Evolutionary conservation across 2,113 vertebrate species (phyloP).

Genomic region (Neopipo cinnamomea): DNA sequence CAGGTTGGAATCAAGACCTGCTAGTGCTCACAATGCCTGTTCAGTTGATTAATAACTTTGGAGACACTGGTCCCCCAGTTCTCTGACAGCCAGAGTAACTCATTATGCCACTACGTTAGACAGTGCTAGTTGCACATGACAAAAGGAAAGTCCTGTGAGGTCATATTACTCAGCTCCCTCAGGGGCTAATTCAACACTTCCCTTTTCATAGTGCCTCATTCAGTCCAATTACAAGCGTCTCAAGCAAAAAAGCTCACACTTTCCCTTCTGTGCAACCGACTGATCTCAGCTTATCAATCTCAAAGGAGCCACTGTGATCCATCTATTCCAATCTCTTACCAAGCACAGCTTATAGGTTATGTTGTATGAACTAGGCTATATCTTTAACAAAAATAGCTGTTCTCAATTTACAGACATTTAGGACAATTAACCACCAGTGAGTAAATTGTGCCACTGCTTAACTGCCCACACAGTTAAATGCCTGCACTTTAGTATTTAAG

Average conservation of each 20-base stretch:
- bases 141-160: constrained; percentile 63
- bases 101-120: constrained; percentile 62
- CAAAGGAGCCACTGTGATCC: constrained; percentile 2
- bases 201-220: constrained; percentile 62
- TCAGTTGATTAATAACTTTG: constrained; percentile 60
- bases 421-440: constrained; percentile 10
- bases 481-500: not conserved
- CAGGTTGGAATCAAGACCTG: constrained; percentile 28
- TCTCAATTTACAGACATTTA: constrained; percentile 20
- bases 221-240: constrained; percentile 42
- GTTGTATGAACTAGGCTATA: not conserved
- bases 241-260: constrained; percentile 56
- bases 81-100: constrained; percentile 53
- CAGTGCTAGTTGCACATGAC: constrained; percentile 36
- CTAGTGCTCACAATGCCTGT: constrained; percentile 20
- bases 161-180: constrained; percentile 64
- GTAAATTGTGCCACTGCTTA: not conserved
- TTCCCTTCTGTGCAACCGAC: constrained; percentile 44
- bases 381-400: constrained; percentile 21
- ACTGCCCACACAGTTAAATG: not conserved
- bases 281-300: constrained; percentile 50
- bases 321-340: not conserved
- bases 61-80: constrained; percentile 46
- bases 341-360: not conserved
- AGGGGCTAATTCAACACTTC: constrained; percentile 67